Percentiles rank a stretch among this genome's conserved stretches.
Conservation (phyloP, 2,113 vertebrate genomes). For the Balaeniceps rex region DNA sequence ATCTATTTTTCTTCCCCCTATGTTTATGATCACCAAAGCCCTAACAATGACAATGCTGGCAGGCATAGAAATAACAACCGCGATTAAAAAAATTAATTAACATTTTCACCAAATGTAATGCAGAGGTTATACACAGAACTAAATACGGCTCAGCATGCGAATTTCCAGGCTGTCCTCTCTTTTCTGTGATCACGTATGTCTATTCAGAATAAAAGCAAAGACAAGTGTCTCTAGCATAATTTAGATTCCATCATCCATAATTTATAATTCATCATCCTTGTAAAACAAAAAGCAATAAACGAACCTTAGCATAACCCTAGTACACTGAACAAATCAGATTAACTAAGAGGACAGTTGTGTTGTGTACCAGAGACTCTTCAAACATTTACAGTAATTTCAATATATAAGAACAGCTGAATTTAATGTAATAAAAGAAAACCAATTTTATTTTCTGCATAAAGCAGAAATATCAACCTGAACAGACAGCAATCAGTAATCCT, state of each 20-base stretch:
- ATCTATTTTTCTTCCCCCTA: background rate
- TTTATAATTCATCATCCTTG: background rate
- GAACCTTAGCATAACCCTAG: background rate
- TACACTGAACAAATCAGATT: background rate
- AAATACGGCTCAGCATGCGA: background rate
- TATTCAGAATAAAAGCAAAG: background rate
- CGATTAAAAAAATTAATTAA: constrained; percentile 20
- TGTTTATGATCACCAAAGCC: background rate
- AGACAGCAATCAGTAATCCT: background rate
- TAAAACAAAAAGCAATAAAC: background rate
- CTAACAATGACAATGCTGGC: background rate
- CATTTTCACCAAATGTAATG: background rate
- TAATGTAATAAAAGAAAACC: background rate
- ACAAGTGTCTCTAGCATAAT: background rate
- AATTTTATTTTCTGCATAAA: background rate
- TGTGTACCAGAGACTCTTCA: background rate
- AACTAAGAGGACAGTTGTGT: background rate
- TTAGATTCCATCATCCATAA: background rate
- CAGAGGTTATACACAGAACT: background rate
- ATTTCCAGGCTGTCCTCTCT: background rate
- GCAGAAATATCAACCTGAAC: background rate
- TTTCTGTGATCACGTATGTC: background rate
- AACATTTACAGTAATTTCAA: background rate
- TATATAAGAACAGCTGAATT: background rate
- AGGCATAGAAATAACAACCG: background rate